phyloP scores from a whole-genome alignment of 2,113 vertebrate species.

The Gavialis gangeticus region DNA sequence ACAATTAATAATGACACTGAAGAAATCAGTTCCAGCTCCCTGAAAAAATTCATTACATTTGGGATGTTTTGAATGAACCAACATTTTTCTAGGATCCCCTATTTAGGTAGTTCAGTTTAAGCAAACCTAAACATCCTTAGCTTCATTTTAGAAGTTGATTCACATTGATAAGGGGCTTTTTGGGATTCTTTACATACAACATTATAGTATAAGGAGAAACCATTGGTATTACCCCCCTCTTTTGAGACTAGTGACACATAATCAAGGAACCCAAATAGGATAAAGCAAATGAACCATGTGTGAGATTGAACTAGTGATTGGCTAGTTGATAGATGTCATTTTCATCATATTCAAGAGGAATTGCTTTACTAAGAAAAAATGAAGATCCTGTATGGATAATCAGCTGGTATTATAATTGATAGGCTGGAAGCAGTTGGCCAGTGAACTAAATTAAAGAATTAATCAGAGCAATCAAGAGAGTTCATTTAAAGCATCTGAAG shows the following conservation, averaged over 20 bases:
- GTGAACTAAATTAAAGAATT: constrained; percentile 18
- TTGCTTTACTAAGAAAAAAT: constrained; percentile 13
- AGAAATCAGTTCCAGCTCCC: not conserved
- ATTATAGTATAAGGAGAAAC: not conserved
- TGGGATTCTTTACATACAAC: not conserved
- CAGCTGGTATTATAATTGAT: constrained; percentile 33
- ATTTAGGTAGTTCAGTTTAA: not conserved
- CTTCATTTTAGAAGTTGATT: not conserved
- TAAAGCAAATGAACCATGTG: not conserved
- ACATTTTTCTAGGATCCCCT: not conserved
- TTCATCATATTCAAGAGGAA: constrained; percentile 30
- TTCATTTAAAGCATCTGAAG: not conserved
- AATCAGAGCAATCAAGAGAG: not conserved
- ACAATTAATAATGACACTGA: not conserved
- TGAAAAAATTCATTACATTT: not conserved
- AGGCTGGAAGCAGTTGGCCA: not conserved
- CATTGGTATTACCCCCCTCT: not conserved
- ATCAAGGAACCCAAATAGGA: not conserved
- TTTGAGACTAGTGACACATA: not conserved
- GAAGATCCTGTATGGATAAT: constrained; percentile 34
- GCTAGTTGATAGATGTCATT: not conserved
- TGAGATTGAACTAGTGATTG: not conserved
- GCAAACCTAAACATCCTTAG: not conserved
- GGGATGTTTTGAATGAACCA: too few species aligned
- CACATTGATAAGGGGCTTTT: not conserved